Conservation (phyloP, 1,140 invertebrate species). For the Pectinophora gossypiella region DNA sequence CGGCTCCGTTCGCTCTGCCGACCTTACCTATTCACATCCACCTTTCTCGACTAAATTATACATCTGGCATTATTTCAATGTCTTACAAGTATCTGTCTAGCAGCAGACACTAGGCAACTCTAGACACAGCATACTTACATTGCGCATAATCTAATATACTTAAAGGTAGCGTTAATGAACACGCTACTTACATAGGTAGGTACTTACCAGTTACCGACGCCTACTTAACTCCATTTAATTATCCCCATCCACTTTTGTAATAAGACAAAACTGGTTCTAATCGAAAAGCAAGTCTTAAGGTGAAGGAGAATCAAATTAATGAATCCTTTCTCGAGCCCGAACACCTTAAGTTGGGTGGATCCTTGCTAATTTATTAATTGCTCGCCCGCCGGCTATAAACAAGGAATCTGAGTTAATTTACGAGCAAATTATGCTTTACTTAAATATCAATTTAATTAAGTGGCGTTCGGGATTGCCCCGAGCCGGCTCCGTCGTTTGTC, state of each 20-base stretch:
- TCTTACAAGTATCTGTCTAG: too few relatives aligned
- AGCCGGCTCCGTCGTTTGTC: conserved; percentile 49
- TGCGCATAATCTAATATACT: too few relatives aligned
- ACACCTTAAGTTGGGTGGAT: conserved; percentile 62
- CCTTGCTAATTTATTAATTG: conserved; percentile 73
- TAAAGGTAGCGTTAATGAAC: too few relatives aligned
- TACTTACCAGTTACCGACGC: too few relatives aligned
- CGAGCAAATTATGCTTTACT: conserved; percentile 74
- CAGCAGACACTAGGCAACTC: too few relatives aligned
- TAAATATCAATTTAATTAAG: conserved; percentile 76
- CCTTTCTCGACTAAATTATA: too few relatives aligned
- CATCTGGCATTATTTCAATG: too few relatives aligned
- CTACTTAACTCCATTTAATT: background rate
- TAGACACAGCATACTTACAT: too few relatives aligned
- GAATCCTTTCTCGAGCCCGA: conserved; percentile 51
- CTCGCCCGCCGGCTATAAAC: conserved; percentile 67
- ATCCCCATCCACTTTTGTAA: too few relatives aligned
- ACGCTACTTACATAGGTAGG: too few relatives aligned
- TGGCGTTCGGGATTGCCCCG: conserved; percentile 41
- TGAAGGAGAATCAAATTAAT: conserved; percentile 51
- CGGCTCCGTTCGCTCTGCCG: too few relatives aligned
- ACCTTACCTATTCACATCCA: too few relatives aligned
- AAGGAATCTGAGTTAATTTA: conserved; percentile 73
- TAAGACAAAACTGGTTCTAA: conserved; percentile 9
- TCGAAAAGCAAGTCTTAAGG: conserved; percentile 6